Percentiles rank a stretch among this genome's conserved stretches.
phyloP scores from a whole-genome alignment of 2,113 vertebrate genomes.

The Chloroceryle aenea region DNA sequence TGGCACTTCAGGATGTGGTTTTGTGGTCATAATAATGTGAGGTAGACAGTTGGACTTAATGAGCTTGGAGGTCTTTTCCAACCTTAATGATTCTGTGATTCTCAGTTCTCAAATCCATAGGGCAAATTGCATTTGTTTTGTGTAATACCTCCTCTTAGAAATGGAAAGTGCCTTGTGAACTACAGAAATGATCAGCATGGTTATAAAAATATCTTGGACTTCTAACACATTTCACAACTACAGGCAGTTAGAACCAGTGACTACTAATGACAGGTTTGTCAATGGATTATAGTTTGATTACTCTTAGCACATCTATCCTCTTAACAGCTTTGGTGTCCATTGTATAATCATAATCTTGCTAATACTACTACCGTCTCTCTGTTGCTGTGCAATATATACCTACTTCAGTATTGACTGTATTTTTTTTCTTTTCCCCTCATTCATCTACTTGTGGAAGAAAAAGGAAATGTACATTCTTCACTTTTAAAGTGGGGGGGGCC shows the following conservation, averaged over 20 bases:
- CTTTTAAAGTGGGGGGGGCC: not conserved
- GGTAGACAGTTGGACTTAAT: no score
- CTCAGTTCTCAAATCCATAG: not conserved
- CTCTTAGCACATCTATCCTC: not conserved
- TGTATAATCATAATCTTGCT: not conserved
- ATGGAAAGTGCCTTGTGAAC: slow-evolving; percentile 22
- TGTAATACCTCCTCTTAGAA: slow-evolving; percentile 1
- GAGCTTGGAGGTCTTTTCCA: no score
- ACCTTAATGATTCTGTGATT: no score
- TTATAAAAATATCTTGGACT: not conserved
- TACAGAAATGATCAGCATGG: not conserved
- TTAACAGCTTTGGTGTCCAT: not conserved
- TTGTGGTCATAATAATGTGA: no score
- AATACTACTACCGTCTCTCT: not conserved
- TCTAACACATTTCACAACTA: not conserved
- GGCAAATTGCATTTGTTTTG: not conserved
- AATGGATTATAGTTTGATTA: not conserved
- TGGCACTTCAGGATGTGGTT: no score
- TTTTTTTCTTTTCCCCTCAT: not conserved
- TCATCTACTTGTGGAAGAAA: not conserved
- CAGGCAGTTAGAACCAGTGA: not conserved
- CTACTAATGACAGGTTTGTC: not conserved
- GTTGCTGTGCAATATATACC: not conserved
- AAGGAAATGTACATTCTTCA: not conserved
- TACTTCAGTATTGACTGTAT: not conserved